phyloP scores from a whole-genome alignment of 2,797 vertebrate genomes.

The Siniperca scherzeri region DNA sequence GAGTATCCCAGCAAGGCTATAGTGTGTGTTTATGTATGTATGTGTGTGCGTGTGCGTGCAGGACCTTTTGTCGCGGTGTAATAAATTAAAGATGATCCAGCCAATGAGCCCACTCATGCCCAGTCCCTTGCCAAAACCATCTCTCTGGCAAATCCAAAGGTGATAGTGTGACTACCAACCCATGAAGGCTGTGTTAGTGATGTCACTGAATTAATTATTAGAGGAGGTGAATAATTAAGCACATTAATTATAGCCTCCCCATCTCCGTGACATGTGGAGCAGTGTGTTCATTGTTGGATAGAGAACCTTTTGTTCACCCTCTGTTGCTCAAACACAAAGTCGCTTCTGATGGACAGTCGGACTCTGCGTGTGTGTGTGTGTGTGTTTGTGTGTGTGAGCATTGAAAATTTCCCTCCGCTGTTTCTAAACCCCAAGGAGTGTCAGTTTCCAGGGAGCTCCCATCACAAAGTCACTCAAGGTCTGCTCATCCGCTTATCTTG shows the following conservation, averaged over 20 bases:
- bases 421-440: conserved; percentile 28
- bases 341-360: conserved; percentile 34
- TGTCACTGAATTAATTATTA: conserved; percentile 56
- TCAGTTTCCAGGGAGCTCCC: conserved; percentile 42
- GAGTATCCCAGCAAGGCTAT: conserved; percentile 81
- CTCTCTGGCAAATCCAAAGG: conserved; percentile 39
- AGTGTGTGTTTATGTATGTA: conserved; percentile 45
- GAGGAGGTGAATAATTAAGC: conserved; percentile 61
- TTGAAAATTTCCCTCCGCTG: conserved; percentile 20
- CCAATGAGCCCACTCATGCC: conserved; percentile 55
- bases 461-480: conserved; percentile 62
- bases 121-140: conserved; percentile 44
- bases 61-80: conserved; percentile 47
- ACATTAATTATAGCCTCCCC: conserved; percentile 57
- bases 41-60: conserved; percentile 24
- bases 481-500: conserved; percentile 63
- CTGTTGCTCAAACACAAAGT: conserved; percentile 45
- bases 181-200: conserved; percentile 33
- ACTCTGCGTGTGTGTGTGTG: conserved; percentile 9
- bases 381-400: conserved; percentile 12
- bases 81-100: conserved; percentile 71
- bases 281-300: conserved; percentile 25
- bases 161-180: conserved; percentile 36
- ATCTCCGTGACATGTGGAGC: conserved; percentile 34
- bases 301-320: conserved; percentile 35